Base-by-base conservation (phyloP, 2,888 invertebrate species). In the Hyposoter didymator region DNA sequence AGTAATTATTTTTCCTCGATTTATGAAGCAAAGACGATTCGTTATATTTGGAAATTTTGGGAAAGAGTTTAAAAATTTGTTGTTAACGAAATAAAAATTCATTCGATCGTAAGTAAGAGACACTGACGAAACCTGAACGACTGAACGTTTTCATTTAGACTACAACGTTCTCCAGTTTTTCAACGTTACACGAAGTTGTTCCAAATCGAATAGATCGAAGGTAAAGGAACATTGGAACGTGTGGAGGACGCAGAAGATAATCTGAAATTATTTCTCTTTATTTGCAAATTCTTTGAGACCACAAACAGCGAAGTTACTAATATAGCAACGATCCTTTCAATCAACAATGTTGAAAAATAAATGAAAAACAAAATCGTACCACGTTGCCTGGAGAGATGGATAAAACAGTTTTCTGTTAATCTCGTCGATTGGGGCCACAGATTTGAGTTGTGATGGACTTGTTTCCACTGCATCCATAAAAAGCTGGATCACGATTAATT, bases 321-420 rank as follows among this genome's bases (percentile, higher is more conserved):
- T 86, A 78, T 87, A 88, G 88, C 84, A 88, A 86, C 87, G 88
- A 87, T 87, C 87, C 84, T 62, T 67, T 75, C 32, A 55, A 28
- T 62, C 14, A 55, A 79, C 70, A 62, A 64, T 52, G 45, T 55
- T 5, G 10, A 19, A n/a, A 10, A 35, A 19, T 28, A 45, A 55
- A 59, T 14, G 17, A 10, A 2, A 59, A 10, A 17, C 6, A 45
- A 39, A 45, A 28, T 32, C 59, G 8, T 66, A 52, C 19, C 45
- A 12, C 4, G 14, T 39, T 70, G 69, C 35, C 35, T 19, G 32
- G 62, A 62, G 45, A 64, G 72, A 43, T 22, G n/a, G 32, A 39
- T 73, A 72, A 12, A 64, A 64, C 52, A 45, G 39, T 64, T 19
- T 73, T 39, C 10, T 28, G 69, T 69, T 17, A 12, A 35, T 62